Conservation (phyloP, 1,140 invertebrate genomes). For the Agrilus planipennis region DNA sequence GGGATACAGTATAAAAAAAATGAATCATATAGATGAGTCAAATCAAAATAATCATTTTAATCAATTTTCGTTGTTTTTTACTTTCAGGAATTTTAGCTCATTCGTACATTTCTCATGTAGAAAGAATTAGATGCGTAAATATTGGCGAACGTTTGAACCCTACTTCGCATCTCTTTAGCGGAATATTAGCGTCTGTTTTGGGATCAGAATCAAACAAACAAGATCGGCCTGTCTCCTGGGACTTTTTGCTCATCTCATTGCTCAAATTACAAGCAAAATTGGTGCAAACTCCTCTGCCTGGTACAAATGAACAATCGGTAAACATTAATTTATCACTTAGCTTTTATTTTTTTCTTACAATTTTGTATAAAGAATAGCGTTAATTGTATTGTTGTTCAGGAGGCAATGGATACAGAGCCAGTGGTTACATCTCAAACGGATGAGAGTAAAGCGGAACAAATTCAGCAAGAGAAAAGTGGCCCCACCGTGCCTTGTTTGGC, state of each 20-base stretch:
- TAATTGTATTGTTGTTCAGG: slow-evolving; percentile 10
- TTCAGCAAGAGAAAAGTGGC: slow-evolving; percentile 35
- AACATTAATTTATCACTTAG: slow-evolving; percentile 3
- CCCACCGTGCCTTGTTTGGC: slow-evolving; percentile 51
- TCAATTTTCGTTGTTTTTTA: too few relatives aligned
- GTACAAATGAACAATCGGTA: slow-evolving; percentile 22
- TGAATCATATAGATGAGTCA: too few relatives aligned
- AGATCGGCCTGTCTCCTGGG: slow-evolving; percentile 48
- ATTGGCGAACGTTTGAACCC: slow-evolving; percentile 32
- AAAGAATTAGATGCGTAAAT: slow-evolving; percentile 41
- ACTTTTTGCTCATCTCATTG: slow-evolving; percentile 54
- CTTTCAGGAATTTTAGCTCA: slow-evolving; percentile 41
- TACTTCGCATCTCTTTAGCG: slow-evolving; percentile 44
- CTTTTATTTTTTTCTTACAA: not conserved
- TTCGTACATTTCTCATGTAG: slow-evolving; percentile 45
- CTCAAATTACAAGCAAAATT: slow-evolving; percentile 53
- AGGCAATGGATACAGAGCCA: slow-evolving; percentile 27
- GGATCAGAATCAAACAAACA: slow-evolving; percentile 44
- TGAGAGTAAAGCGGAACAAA: slow-evolving; percentile 63
- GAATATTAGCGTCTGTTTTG: slow-evolving; percentile 54
- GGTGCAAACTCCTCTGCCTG: slow-evolving; percentile 52
- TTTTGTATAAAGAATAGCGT: not conserved
- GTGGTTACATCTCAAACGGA: slow-evolving; percentile 51
- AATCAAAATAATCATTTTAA: slow-evolving; percentile 36
- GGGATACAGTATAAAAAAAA: too few relatives aligned